A percentile compares a stretch with the other conserved stretches of the same genome.
phyloP scores from a whole-genome alignment of 2,888 invertebrate species.

The Acronicta leporina region DNA sequence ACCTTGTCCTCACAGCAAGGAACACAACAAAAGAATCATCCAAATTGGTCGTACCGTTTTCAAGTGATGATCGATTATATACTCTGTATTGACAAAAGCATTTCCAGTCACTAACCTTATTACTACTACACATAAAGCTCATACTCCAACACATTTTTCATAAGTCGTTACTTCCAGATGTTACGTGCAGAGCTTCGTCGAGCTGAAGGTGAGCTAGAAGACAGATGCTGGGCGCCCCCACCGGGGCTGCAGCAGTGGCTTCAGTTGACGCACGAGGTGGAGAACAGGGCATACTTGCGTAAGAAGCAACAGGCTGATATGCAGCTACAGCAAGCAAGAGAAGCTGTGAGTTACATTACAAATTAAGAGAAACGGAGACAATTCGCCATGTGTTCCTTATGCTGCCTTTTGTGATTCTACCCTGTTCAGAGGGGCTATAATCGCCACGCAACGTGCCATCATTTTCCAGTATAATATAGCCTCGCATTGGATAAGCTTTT shows the following conservation, averaged over 20 bases:
- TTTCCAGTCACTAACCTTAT: not conserved
- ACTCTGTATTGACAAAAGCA: too few relatives aligned
- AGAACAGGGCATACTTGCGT: slow-evolving; percentile 95
- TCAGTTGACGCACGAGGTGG: slow-evolving; percentile 98
- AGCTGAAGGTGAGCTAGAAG: slow-evolving; percentile 97
- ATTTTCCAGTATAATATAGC: too few relatives aligned
- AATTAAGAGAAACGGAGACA: not conserved
- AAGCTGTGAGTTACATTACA: slow-evolving; percentile 91
- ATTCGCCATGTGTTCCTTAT: too few relatives aligned
- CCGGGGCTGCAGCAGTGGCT: slow-evolving; percentile 97
- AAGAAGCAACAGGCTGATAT: slow-evolving; percentile 95
- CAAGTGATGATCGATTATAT: too few relatives aligned
- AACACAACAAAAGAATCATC: too few relatives aligned
- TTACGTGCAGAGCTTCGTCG: slow-evolving; percentile 94
- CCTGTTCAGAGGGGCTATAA: too few relatives aligned
- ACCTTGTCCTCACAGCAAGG: too few relatives aligned
- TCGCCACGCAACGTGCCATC: too few relatives aligned
- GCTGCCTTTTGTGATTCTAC: too few relatives aligned
- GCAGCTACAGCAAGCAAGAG: slow-evolving; percentile 95
- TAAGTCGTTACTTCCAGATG: slow-evolving; percentile 85
- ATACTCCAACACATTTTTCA: not conserved
- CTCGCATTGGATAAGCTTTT: too few relatives aligned
- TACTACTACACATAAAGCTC: not conserved
- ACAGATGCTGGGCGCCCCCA: slow-evolving; percentile 96
- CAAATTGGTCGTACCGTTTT: too few relatives aligned